phyloP scores from a whole-genome alignment of 2,113 vertebrate species.

The Pycnonotus jocosus region DNA sequence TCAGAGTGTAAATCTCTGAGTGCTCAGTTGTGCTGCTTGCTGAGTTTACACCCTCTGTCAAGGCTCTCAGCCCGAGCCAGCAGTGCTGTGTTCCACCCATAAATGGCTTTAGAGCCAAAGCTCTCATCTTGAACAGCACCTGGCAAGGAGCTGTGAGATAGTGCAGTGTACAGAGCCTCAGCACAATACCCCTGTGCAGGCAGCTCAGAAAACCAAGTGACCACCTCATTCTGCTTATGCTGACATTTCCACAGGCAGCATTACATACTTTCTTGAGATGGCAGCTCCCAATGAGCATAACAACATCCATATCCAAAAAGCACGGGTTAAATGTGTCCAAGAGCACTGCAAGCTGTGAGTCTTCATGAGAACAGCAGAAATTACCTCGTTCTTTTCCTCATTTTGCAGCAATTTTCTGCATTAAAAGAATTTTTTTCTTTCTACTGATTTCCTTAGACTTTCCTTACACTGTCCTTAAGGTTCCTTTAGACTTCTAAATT shows the following conservation, averaged over 20 bases:
- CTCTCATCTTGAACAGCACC: constrained; percentile 6
- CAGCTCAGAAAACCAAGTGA: not conserved
- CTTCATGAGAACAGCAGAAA: constrained; percentile 32
- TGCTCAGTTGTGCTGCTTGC: not conserved
- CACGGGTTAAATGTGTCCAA: not conserved
- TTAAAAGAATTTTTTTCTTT: not conserved
- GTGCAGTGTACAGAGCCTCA: not conserved
- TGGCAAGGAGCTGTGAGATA: not conserved
- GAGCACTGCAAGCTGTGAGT: not conserved
- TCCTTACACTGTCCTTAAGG: constrained; percentile 28
- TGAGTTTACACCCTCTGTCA: not conserved
- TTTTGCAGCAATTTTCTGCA: not conserved
- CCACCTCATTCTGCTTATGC: not conserved
- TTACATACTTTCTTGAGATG: not conserved
- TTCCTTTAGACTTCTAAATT: constrained; percentile 41
- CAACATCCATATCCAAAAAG: not conserved
- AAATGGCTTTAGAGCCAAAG: constrained; percentile 8
- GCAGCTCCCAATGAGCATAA: not conserved
- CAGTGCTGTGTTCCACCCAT: constrained; percentile 1
- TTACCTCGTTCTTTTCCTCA: constrained; percentile 20
- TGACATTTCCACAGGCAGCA: not conserved
- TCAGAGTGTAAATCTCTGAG: not conserved
- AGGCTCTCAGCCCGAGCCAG: not conserved
- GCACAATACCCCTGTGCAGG: not conserved
- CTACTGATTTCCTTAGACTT: constrained; percentile 18